Percentiles rank a stretch among this genome's conserved stretches.
Evolutionary conservation across 2,888 invertebrate species (phyloP).

Genomic region (Subacronicta megacephala): DNA sequence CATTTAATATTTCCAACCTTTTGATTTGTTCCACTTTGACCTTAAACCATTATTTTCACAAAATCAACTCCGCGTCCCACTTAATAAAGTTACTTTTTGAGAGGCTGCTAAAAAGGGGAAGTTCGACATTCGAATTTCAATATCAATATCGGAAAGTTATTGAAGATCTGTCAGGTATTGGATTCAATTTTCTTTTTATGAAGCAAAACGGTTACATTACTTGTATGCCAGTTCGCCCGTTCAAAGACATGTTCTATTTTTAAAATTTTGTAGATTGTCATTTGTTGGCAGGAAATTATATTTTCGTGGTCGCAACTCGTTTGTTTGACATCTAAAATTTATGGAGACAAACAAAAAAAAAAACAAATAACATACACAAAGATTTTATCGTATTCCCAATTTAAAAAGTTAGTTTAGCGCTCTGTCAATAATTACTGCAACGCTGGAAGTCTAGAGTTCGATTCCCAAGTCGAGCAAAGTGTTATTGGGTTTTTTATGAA

Average conservation of each 20-base stretch:
- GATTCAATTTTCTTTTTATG: constrained; percentile 48
- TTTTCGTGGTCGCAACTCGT: too few species aligned
- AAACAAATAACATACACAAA: too few species aligned
- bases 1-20: constrained; percentile 40
- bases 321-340: too few species aligned
- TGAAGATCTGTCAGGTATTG: constrained; percentile 57
- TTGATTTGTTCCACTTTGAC: constrained; percentile 40
- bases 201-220: constrained; percentile 10
- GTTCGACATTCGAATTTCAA: constrained; percentile 44
- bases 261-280: neutral
- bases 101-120: neutral
- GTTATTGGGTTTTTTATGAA: too few species aligned
- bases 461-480: too few species aligned
- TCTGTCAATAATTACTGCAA: too few species aligned
- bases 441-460: too few species aligned
- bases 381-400: too few species aligned
- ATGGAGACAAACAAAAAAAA: too few species aligned
- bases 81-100: constrained; percentile 19
- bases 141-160: constrained; percentile 55
- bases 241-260: neutral
- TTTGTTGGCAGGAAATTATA: too few species aligned
- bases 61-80: neutral
- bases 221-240: neutral
- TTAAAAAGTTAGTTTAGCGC: too few species aligned
- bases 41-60: neutral